A percentile compares a stretch with the other conserved stretches of the same genome.
Conservation (phyloP, 2,113 vertebrate species). For the Aegotheles bennettii region DNA sequence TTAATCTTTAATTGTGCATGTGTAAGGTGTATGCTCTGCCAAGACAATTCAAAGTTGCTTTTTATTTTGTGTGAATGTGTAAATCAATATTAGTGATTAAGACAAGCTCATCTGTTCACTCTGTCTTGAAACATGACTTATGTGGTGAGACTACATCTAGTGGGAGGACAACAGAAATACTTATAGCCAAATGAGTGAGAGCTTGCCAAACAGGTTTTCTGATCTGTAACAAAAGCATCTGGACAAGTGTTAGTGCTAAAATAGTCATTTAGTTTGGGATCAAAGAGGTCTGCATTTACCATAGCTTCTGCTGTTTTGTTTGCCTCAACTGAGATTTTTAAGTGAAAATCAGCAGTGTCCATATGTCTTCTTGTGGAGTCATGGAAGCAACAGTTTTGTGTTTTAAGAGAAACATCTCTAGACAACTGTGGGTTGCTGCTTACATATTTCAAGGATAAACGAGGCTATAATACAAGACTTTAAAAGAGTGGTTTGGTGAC, state of each 20-base stretch:
- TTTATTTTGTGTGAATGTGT: slow-evolving; percentile 37
- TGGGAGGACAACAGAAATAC: slow-evolving; percentile 50
- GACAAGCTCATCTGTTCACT: slow-evolving; percentile 63
- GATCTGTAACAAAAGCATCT: slow-evolving; percentile 66
- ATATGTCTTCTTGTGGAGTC: not conserved
- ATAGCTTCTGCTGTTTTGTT: slow-evolving; percentile 18
- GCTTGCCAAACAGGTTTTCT: slow-evolving; percentile 63
- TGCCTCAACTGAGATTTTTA: slow-evolving; percentile 1
- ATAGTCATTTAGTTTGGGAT: slow-evolving; percentile 34
- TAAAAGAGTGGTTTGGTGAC: not conserved
- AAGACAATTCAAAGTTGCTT: slow-evolving; percentile 49
- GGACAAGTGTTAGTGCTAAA: slow-evolving; percentile 51
- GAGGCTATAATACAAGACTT: not conserved
- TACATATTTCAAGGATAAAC: not conserved
- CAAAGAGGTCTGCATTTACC: slow-evolving; percentile 32
- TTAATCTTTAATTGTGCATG: slow-evolving; percentile 50
- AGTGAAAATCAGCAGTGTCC: not conserved
- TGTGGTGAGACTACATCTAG: slow-evolving; percentile 42
- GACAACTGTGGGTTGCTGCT: not conserved
- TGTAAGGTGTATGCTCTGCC: slow-evolving; percentile 28
- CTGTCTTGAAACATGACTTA: slow-evolving; percentile 60
- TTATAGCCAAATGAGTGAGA: slow-evolving; percentile 43
- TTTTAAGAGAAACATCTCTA: not conserved
- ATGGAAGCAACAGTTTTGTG: not conserved
- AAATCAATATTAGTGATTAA: slow-evolving; percentile 62